Evolutionary conservation across 2,797 vertebrate species (phyloP).

Genomic region (Emys orbicularis): DNA sequence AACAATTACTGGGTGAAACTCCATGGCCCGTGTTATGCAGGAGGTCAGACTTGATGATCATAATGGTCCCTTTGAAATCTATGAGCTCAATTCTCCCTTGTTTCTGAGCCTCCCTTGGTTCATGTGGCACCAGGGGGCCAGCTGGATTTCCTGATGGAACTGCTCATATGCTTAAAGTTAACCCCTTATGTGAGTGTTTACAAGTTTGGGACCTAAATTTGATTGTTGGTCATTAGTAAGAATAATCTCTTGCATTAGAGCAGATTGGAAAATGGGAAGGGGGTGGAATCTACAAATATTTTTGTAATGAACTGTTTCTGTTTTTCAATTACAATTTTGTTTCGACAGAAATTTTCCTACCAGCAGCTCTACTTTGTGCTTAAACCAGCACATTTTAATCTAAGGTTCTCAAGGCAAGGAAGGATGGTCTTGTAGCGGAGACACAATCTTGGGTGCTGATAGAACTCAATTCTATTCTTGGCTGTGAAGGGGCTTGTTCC

Average conservation of each 20-base stretch:
- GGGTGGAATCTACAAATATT: not conserved
- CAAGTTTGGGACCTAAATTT: not conserved
- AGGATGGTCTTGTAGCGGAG: not conserved
- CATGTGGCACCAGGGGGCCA: not conserved
- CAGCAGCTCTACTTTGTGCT: not conserved
- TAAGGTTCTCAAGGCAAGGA: not conserved
- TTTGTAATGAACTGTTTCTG: not conserved
- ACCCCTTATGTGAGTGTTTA: not conserved
- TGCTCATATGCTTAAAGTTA: not conserved
- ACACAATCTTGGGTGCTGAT: not conserved
- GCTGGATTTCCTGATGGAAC: fast-evolving
- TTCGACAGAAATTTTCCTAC: conserved; percentile 14
- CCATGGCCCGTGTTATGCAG: not conserved
- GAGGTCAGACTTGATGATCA: not conserved
- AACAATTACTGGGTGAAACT: not conserved
- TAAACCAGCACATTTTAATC: not conserved
- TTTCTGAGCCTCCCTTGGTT: not conserved
- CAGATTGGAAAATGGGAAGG: not conserved
- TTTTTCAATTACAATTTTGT: not conserved
- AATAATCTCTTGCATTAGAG: not conserved
- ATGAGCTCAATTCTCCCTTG: not conserved
- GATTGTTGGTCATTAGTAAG: not conserved
- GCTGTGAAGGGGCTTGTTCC: too few relatives aligned
- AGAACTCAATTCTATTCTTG: not conserved
- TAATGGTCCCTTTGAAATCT: not conserved